These are phyloP conservation scores for Trichechus manatus DNA, from an alignment of 2,113 vertebrate species.

Conservation along the genomic window DNA sequence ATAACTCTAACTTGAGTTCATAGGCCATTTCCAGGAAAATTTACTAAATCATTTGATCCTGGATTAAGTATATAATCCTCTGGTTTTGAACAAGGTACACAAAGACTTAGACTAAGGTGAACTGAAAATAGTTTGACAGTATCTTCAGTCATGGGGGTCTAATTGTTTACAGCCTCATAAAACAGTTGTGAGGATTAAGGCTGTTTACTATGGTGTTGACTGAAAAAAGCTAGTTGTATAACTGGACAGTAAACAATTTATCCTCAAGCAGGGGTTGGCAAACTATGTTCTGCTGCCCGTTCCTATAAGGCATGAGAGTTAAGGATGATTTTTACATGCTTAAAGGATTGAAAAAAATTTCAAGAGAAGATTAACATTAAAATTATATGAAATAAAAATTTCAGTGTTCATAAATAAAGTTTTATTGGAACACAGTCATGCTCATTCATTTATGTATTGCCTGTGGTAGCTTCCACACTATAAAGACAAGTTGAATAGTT, in stretches of 20 bases:
- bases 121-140: background rate
- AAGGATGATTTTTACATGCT: background rate
- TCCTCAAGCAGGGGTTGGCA: background rate
- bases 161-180: background rate
- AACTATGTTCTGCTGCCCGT: background rate
- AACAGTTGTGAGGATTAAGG: background rate
- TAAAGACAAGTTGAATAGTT: background rate
- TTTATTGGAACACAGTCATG: background rate
- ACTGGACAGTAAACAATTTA: background rate
- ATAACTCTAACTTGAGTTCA: background rate
- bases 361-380: background rate
- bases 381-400: constrained; percentile 5
- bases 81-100: background rate
- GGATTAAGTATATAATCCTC: background rate
- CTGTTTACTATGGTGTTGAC: background rate
- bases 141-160: background rate
- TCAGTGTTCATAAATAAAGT: background rate
- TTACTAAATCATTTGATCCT: background rate
- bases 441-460: background rate
- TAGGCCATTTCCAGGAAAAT: background rate
- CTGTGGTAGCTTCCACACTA: background rate
- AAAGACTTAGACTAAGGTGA: background rate
- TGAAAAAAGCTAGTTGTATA: constrained; percentile 5
- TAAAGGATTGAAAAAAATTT: background rate
- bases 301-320: background rate